These are phyloP conservation scores for Hippocampus abdominalis DNA, from an alignment of 2,113 vertebrate genomes.

Conservation along the genomic window DNA sequence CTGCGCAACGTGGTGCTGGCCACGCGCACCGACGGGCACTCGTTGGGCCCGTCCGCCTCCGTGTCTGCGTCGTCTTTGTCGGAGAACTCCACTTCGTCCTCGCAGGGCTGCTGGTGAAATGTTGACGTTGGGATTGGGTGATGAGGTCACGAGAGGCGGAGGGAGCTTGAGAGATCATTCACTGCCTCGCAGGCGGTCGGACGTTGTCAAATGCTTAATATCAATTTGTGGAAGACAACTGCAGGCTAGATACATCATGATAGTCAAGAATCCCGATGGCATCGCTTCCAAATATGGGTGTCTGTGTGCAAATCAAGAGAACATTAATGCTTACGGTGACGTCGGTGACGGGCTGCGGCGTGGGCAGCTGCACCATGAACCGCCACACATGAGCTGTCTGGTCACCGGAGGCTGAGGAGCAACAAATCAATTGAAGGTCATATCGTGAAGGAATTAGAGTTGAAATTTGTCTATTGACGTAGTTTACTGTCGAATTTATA, in stretches of 20 bases:
- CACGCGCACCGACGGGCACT: constrained; percentile 84
- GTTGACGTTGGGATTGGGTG: not conserved
- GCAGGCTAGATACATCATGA: too few species aligned
- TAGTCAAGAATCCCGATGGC: too few species aligned
- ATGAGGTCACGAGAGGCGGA: not conserved
- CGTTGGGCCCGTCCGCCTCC: constrained; percentile 81
- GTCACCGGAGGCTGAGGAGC: constrained; percentile 86
- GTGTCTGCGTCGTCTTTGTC: constrained; percentile 89
- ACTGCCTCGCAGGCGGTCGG: too few species aligned
- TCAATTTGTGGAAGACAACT: too few species aligned
- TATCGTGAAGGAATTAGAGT: not conserved
- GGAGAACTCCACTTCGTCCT: constrained; percentile 88
- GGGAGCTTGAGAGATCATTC: too few species aligned
- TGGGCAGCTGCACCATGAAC: constrained; percentile 89
- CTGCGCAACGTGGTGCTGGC: constrained; percentile 86
- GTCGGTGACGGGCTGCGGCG: constrained; percentile 84
- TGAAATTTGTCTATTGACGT: not conserved
- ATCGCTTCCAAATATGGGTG: too few species aligned
- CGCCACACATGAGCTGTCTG: constrained; percentile 98
- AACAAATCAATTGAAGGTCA: not conserved
- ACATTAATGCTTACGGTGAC: constrained; percentile 78
- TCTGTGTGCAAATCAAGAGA: too few species aligned
- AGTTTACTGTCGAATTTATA: too few species aligned
- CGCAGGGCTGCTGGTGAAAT: constrained; percentile 77
- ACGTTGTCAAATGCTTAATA: too few species aligned